These are phyloP conservation scores for Villa cingulata DNA, from an alignment of 2,888 invertebrate species.

Conservation along the genomic window DNA sequence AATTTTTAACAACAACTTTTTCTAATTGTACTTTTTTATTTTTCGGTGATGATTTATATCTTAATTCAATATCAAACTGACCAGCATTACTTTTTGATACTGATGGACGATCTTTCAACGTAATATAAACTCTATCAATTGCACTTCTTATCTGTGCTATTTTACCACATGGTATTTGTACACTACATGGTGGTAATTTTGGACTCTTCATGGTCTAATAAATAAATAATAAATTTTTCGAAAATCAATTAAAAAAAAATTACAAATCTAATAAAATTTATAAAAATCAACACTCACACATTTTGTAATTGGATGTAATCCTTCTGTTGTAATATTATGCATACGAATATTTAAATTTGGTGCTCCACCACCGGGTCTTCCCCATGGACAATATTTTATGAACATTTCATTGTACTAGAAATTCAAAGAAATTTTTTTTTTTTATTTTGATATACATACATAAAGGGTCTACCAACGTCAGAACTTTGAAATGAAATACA, in stretches of 20 bases:
- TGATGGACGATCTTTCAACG: conserved; percentile 46
- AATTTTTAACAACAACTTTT: conserved; percentile 30
- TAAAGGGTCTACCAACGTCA: no score
- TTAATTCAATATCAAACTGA: conserved; percentile 54
- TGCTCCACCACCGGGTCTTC: conserved; percentile 60
- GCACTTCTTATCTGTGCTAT: conserved; percentile 18
- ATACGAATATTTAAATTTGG: conserved; percentile 53
- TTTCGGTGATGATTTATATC: conserved; percentile 46
- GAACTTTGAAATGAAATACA: no score
- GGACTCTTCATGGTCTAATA: conserved; percentile 19
- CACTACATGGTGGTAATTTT: conserved; percentile 27
- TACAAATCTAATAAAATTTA: no score
- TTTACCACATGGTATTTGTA: conserved; percentile 6
- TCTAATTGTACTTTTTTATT: conserved; percentile 46
- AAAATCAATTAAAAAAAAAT: no score
- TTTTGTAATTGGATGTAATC: conserved; percentile 48
- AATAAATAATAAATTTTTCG: no score
- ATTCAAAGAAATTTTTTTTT: no score
- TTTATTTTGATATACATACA: no score
- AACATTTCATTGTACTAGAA: conserved; percentile 47
- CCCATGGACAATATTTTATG: conserved; percentile 66
- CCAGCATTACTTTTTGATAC: conserved; percentile 46
- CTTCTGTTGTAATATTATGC: conserved; percentile 51
- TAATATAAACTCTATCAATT: conserved; percentile 27
- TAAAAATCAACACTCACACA: conserved; percentile 36